phyloP scores from a whole-genome alignment of 2,888 invertebrate genomes.

The Petrolisthes manimaculis region DNA sequence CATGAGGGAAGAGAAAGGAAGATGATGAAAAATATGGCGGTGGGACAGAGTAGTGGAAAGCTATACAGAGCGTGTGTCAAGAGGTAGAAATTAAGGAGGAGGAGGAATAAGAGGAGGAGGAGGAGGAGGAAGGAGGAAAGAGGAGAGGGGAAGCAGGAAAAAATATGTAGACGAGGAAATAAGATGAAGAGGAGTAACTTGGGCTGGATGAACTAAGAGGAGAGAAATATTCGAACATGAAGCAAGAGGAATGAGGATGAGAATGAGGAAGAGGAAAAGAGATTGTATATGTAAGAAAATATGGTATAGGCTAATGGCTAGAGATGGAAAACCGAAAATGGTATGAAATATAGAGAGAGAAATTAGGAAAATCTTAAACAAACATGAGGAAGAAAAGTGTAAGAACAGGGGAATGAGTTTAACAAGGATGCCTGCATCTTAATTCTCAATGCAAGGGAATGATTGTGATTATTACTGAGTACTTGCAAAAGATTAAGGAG shows the following conservation, averaged over 20 bases:
- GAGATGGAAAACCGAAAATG: no score
- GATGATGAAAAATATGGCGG: not conserved
- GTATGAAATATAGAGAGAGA: no score
- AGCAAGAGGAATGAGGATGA: not conserved
- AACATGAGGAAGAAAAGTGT: not conserved
- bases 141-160: not conserved
- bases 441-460: no score
- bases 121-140: not conserved
- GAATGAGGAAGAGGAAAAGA: not conserved
- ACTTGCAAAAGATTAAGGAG: no score
- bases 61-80: not conserved
- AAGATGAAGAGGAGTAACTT: not conserved
- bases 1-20: not conserved
- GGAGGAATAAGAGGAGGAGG: not conserved
- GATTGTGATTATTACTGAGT: no score
- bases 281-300: no score
- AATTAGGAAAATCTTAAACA: not conserved
- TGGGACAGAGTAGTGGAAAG: not conserved
- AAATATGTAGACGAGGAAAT: no score
- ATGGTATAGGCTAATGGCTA: no score
- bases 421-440: no score
- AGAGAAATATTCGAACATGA: not conserved
- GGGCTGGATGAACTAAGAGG: not conserved
- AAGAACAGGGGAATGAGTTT: not conserved
- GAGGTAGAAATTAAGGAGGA: not conserved